Evolutionary conservation across 2,888 invertebrate genomes (phyloP), one percentile per base, ranked within the genome.

Genomic region (Stramonita haemastoma): DNA sequence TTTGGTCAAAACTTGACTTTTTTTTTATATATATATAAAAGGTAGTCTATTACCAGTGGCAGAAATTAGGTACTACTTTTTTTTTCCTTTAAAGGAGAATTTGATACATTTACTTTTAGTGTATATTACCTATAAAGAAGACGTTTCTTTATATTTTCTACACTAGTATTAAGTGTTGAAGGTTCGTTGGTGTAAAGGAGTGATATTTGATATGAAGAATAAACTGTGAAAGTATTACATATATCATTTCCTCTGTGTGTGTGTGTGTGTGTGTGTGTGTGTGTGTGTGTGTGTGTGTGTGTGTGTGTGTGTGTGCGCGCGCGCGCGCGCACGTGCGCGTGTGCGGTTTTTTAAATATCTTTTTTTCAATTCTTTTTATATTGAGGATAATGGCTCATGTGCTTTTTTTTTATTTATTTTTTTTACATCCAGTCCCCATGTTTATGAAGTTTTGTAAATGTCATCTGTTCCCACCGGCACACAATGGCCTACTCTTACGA

Each of bases 181-280:
- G 46, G 22, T 83, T 83, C 29, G 4, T 83, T 26, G 46, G 46
- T 46, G 46, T 29, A 83, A 46, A 22, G 81, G 22, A 32, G 29
- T n/a, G 29, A 60, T 66, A 34, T 86, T 86, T 86, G 86, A 29
- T 86, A 86, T 86, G 86, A 86, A 86, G n/a, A 86, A 66, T 57
- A 86, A 86, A 83, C 81, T 83, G 81, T 83, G 81, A 26, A 46
- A 83, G 29, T 83, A 83, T 83, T 26, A 46, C 15, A 32, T 32
- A 79, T n/a, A 73, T 46, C 8, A 2, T 26, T 13, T 13, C 2
- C 66, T 66, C 5, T 79, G 19, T 79, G 79, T 79, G 79, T 73
- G 32, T 36, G 32, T 36, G 79, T 29, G 79, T 17, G 19, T 29
- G 79, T 79, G 79, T 29, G 34, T 79, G 34, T 6, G 36, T 79